A percentile compares a stretch with the other conserved stretches of the same genome.
Conservation (phyloP, 2,113 vertebrate genomes). For the Callipepla squamata region DNA sequence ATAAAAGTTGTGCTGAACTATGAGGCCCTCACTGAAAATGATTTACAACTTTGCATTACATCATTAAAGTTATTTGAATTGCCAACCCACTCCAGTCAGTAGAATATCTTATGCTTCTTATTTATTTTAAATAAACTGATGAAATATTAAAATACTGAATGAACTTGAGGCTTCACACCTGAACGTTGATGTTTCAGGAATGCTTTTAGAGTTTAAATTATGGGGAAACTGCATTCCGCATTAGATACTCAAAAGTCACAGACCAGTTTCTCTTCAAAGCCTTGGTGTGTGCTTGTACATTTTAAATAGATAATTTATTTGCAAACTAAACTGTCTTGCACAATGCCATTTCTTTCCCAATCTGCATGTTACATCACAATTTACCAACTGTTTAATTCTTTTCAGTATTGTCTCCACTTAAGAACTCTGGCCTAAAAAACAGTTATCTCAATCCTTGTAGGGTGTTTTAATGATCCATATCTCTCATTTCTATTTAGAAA, state of each 20-base stretch:
- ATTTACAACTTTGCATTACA: constrained; percentile 48
- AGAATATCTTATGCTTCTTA: constrained; percentile 34
- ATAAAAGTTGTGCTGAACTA: constrained; percentile 46
- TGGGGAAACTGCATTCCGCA: not conserved
- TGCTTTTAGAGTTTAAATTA: constrained; percentile 25
- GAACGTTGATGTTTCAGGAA: constrained; percentile 24
- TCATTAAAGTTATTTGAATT: constrained; percentile 40
- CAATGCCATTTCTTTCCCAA: constrained; percentile 32
- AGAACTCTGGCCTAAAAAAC: not conserved
- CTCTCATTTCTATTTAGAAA: constrained; percentile 1
- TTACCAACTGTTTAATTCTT: constrained; percentile 20
- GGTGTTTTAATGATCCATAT: not conserved
- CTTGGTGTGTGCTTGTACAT: not conserved
- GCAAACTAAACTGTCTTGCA: not conserved
- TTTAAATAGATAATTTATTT: constrained; percentile 32
- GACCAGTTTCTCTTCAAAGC: not conserved
- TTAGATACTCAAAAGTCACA: not conserved
- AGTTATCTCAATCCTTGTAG: not conserved
- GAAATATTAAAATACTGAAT: constrained; percentile 29
- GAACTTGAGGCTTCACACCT: constrained; percentile 51
- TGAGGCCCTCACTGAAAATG: constrained; percentile 42
- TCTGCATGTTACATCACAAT: not conserved
- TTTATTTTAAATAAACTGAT: constrained; percentile 10
- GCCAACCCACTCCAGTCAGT: not conserved
- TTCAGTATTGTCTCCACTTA: constrained; percentile 1